phyloP scores from a whole-genome alignment of 2,888 invertebrate species.

The Limulus polyphemus region DNA sequence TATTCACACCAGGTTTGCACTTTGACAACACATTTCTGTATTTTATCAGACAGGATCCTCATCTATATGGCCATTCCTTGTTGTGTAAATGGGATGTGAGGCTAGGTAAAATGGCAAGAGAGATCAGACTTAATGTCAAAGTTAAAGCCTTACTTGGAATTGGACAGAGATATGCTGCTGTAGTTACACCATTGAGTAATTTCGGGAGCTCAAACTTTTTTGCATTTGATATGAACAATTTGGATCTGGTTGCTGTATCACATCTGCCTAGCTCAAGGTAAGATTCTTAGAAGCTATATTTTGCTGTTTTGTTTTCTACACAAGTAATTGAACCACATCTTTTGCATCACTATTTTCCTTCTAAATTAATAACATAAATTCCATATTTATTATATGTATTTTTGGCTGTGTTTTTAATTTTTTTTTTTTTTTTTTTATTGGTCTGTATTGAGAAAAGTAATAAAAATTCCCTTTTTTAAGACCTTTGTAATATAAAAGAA shows the following conservation, averaged over 20 bases:
- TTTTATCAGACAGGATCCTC: conserved; percentile 20
- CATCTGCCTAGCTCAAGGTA: conserved; percentile 22
- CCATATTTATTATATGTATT: conserved; percentile 1
- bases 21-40: conserved; percentile 19
- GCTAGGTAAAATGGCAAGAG: conserved; percentile 9
- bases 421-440: no score
- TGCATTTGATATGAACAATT: conserved; percentile 15
- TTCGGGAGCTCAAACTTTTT: conserved; percentile 19
- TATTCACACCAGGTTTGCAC: conserved; percentile 22
- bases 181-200: conserved; percentile 17
- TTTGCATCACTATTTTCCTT: no score
- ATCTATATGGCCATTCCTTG: conserved; percentile 4
- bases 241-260: conserved; percentile 20
- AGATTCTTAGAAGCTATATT: background rate
- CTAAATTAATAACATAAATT: no score
- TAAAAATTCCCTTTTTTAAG: no score
- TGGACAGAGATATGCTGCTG: conserved; percentile 20
- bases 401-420: background rate
- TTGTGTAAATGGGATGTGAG: conserved; percentile 24
- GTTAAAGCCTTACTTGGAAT: conserved; percentile 22
- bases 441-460: no score
- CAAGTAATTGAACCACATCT: no score
- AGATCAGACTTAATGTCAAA: conserved; percentile 16
- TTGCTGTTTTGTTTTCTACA: background rate
- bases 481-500: no score